Evolutionary conservation across 2,113 vertebrate species (phyloP).

Genomic region (Falcunculus frontatus): DNA sequence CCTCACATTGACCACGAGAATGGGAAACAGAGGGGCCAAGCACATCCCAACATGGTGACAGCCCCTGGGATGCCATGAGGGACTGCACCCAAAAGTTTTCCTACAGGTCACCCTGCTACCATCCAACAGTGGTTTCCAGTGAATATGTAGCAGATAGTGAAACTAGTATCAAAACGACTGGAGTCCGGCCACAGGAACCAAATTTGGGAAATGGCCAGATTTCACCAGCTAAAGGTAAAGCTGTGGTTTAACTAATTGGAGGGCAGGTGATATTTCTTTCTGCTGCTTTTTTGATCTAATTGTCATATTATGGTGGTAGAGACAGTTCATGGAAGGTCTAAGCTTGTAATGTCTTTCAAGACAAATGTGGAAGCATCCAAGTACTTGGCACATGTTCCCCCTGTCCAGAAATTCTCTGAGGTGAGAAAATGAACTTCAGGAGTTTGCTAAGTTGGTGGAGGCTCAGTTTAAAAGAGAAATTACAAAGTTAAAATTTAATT

Average conservation of each 20-base stretch:
- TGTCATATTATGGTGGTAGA: neutral
- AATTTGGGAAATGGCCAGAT: neutral
- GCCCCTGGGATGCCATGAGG: neutral
- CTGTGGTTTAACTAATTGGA: neutral
- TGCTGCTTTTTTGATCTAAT: neutral
- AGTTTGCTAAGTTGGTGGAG: neutral
- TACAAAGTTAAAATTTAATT: neutral
- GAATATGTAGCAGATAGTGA: neutral
- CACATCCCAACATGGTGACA: accelerated
- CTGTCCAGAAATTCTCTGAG: neutral
- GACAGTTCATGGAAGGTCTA: neutral
- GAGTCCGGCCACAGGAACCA: neutral
- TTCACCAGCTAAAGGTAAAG: neutral
- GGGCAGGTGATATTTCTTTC: neutral
- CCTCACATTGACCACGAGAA: neutral
- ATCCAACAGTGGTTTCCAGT: neutral
- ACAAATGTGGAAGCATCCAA: neutral
- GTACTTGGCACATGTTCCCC: neutral
- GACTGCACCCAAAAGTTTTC: neutral
- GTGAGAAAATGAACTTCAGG: neutral
- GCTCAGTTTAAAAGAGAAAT: neutral
- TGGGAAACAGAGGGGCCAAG: neutral
- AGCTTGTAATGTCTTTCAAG: neutral
- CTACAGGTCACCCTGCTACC: neutral
- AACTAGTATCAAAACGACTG: neutral